phyloP scores from a whole-genome alignment of 1,140 invertebrate genomes.

The Heliothis virescens region DNA sequence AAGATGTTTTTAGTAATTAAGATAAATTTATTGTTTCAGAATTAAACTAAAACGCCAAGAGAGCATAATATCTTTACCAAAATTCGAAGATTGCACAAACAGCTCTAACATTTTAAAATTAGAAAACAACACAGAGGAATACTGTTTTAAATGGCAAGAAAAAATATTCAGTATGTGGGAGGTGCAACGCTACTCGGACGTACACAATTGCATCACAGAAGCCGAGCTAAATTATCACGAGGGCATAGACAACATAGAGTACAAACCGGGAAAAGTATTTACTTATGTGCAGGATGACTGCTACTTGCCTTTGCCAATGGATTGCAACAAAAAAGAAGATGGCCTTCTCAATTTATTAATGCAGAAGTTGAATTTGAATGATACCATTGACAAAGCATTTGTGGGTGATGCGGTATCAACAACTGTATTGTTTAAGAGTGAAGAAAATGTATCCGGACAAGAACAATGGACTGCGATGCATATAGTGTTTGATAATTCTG shows the following conservation, averaged over 20 bases:
- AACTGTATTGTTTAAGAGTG: conserved; percentile 67
- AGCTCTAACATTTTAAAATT: conserved; percentile 56
- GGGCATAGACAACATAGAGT: conserved; percentile 60
- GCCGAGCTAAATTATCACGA: conserved; percentile 70
- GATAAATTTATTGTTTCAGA: conserved; percentile 68
- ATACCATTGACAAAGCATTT: conserved; percentile 47
- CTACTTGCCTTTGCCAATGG: conserved; percentile 64
- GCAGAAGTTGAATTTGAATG: conserved; percentile 60
- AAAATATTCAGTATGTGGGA: conserved; percentile 77
- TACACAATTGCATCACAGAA: conserved; percentile 70
- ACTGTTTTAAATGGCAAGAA: conserved; percentile 80
- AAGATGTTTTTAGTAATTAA: neutral
- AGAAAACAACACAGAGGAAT: conserved; percentile 64
- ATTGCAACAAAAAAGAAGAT: conserved; percentile 50
- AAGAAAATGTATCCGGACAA: conserved; percentile 59
- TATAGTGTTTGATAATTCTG: conserved; percentile 74
- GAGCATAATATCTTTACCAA: conserved; percentile 71
- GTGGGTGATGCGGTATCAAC: conserved; percentile 58
- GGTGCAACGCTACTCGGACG: conserved; percentile 66
- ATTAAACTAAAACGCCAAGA: conserved; percentile 74
- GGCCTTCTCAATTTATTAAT: conserved; percentile 62
- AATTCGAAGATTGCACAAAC: conserved; percentile 72
- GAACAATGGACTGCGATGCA: conserved; percentile 74
- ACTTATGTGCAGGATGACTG: conserved; percentile 77
- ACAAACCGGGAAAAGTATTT: conserved; percentile 69